These are phyloP conservation scores for Peromyscus aztecus DNA, from an alignment of 2,797 vertebrate genomes.

Conservation along the genomic window DNA sequence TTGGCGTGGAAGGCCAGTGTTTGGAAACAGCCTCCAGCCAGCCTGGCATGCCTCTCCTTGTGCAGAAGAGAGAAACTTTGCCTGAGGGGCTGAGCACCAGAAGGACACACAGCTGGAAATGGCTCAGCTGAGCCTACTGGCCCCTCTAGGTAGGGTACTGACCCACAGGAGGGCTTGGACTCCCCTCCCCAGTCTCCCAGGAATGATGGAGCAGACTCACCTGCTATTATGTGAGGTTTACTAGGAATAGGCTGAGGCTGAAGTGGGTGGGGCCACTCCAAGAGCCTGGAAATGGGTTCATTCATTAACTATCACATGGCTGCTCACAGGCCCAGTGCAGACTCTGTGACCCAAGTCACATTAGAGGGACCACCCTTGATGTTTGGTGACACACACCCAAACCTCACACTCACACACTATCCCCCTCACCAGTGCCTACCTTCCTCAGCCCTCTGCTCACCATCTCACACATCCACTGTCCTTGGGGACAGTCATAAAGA, in stretches of 20 bases:
- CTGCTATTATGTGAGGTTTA: neutral
- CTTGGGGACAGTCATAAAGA: neutral
- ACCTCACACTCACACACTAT: neutral
- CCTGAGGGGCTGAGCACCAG: too few species aligned
- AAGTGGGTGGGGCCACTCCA: neutral
- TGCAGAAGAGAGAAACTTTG: neutral
- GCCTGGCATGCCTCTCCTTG: slow-evolving; percentile 33
- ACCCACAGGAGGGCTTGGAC: neutral
- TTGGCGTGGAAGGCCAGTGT: slow-evolving; percentile 4
- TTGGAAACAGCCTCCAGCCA: slow-evolving; percentile 10
- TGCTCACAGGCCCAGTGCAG: neutral
- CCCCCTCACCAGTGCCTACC: too few species aligned
- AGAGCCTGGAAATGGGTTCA: neutral
- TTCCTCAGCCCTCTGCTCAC: neutral
- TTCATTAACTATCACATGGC: accelerated
- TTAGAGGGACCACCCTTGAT: neutral
- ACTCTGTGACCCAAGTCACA: neutral
- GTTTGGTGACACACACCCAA: neutral
- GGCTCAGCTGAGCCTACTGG: neutral
- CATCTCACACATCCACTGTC: neutral
- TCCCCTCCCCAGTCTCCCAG: neutral
- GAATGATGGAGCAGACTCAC: neutral
- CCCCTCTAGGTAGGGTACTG: neutral
- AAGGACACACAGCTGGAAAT: neutral
- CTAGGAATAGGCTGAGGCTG: too few species aligned